A percentile compares a stretch with the other conserved stretches of the same genome.
Evolutionary conservation across 2,113 vertebrate species (phyloP).

Genomic region (Cochlearius cochlearius): DNA sequence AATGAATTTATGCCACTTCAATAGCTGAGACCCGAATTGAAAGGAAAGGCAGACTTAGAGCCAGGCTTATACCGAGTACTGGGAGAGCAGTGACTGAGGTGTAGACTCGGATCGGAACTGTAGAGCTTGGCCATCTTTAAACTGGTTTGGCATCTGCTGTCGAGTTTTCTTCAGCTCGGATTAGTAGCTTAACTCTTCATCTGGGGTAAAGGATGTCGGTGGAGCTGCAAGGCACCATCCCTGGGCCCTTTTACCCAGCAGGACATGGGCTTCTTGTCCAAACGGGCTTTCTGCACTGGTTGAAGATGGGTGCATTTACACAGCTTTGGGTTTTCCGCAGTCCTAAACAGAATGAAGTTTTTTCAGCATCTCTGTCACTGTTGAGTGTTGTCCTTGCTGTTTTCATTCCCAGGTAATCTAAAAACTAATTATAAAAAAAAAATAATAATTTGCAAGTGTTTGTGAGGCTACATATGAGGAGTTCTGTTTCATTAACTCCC

Average conservation of each 20-base stretch:
- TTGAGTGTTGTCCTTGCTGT: not conserved
- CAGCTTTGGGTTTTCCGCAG: not conserved
- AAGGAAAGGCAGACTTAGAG: not conserved
- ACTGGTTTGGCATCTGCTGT: not conserved
- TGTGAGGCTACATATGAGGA: conserved; percentile 17
- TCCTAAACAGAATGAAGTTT: not conserved
- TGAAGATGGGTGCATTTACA: not conserved
- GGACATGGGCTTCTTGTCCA: not conserved
- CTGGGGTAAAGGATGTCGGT: not conserved
- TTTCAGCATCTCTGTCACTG: not conserved
- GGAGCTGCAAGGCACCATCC: not conserved
- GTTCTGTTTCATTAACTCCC: conserved; percentile 61
- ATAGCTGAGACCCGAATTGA: not conserved
- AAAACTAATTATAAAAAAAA: conserved; percentile 52
- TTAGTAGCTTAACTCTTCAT: not conserved
- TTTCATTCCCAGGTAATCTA: conserved; percentile 55
- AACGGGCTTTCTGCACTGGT: not conserved
- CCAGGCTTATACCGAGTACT: not conserved
- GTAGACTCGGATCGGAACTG: not conserved
- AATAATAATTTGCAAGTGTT: conserved; percentile 25
- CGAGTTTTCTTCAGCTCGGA: not conserved
- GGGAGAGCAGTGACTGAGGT: not conserved
- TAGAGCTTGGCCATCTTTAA: not conserved
- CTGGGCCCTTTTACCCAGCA: not conserved
- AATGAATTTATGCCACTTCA: not conserved